These are phyloP conservation scores for Numida meleagris DNA, from an alignment of 2,113 vertebrate genomes.

Conservation along the genomic window DNA sequence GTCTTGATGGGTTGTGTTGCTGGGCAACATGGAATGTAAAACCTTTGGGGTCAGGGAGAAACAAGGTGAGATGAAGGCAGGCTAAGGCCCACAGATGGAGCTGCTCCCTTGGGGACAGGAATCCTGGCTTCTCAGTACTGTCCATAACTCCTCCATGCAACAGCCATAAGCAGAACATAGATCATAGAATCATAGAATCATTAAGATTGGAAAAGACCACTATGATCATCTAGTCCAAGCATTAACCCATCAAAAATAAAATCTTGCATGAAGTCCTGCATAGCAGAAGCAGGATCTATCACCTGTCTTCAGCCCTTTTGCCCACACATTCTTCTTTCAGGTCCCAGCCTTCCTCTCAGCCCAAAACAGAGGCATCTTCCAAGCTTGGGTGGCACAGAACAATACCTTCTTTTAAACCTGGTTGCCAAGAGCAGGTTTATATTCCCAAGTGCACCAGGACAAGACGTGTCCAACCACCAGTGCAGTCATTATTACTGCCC, in stretches of 20 bases:
- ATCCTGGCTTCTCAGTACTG: background rate
- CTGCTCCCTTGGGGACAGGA: background rate
- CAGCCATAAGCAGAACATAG: background rate
- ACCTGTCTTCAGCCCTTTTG: rapidly evolving
- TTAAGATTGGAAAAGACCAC: too few relatives aligned
- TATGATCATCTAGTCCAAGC: too few relatives aligned
- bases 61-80: background rate
- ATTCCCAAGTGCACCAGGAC: background rate
- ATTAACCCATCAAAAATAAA: too few relatives aligned
- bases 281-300: background rate
- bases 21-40: background rate
- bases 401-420: background rate
- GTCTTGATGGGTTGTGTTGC: rapidly evolving
- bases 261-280: background rate
- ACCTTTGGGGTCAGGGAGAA: background rate
- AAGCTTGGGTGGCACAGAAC: background rate
- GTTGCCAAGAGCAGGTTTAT: background rate
- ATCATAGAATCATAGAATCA: too few relatives aligned
- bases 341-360: background rate
- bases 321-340: background rate
- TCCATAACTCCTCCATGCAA: background rate
- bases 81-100: background rate
- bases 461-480: background rate
- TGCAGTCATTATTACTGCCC: background rate
- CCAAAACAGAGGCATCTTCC: background rate